Evolutionary conservation across 2,888 invertebrate species (phyloP).

Genomic region (Rhingia rostrata): DNA sequence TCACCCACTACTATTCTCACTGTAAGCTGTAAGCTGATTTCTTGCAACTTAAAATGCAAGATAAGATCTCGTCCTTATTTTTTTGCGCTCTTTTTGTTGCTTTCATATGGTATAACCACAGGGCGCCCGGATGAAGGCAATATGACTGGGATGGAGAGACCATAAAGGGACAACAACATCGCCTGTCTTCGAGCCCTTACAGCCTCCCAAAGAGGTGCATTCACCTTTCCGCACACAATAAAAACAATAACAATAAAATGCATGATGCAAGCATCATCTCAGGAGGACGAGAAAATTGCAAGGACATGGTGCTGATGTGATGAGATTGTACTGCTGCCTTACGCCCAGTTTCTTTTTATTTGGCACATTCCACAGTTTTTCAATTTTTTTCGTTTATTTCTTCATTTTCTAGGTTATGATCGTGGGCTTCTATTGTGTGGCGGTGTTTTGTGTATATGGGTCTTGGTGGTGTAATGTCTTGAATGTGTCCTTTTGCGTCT

Average conservation of each 20-base stretch:
- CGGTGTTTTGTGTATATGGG: slow-evolving; percentile 32
- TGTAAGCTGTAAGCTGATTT: slow-evolving; percentile 66
- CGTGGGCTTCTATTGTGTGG: slow-evolving; percentile 53
- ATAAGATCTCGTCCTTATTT: slow-evolving; percentile 47
- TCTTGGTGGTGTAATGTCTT: slow-evolving; percentile 59
- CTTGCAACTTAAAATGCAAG: slow-evolving; percentile 69
- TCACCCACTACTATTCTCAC: slow-evolving; percentile 2
- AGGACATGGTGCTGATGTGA: slow-evolving; percentile 69
- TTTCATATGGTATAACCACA: slow-evolving; percentile 53
- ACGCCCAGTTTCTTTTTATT: slow-evolving; percentile 41
- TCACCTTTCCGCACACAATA: slow-evolving; percentile 68
- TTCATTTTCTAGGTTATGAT: slow-evolving; percentile 72
- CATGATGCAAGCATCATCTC: slow-evolving; percentile 56
- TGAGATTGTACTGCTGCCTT: slow-evolving; percentile 58
- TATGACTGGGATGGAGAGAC: slow-evolving; percentile 48
- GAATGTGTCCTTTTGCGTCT: slow-evolving; percentile 42
- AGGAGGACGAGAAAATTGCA: slow-evolving; percentile 19
- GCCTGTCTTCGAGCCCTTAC: slow-evolving; percentile 37
- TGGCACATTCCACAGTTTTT: slow-evolving; percentile 63
- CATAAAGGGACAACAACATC: slow-evolving; percentile 60
- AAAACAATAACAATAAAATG: slow-evolving; percentile 72
- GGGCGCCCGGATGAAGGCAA: slow-evolving; percentile 49
- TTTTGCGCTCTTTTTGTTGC: slow-evolving; percentile 15
- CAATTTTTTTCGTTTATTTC: slow-evolving; percentile 19
- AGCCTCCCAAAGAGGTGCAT: slow-evolving; percentile 51